Conservation (phyloP, 2,797 vertebrate species). For the Zalophus californianus region DNA sequence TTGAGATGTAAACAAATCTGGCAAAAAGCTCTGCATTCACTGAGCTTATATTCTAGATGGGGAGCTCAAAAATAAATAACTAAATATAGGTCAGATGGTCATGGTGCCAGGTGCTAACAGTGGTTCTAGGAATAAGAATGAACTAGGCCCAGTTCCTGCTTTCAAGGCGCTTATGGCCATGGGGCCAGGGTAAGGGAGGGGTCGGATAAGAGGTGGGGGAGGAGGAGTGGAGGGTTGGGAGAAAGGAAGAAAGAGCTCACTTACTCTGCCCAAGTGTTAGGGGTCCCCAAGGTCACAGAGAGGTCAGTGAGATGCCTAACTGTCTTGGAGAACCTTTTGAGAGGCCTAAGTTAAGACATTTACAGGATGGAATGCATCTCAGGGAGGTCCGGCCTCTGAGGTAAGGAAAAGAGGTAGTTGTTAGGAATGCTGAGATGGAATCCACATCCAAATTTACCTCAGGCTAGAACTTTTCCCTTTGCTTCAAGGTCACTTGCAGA, state of each 20-base stretch:
- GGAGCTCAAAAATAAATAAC: neutral
- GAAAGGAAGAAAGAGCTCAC: neutral
- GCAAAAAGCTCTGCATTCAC: neutral
- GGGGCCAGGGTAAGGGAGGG: fast-evolving
- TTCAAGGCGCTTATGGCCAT: neutral
- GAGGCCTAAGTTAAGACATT: neutral
- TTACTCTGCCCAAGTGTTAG: neutral
- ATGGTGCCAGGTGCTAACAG: neutral
- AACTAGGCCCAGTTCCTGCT: neutral
- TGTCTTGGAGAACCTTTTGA: neutral
- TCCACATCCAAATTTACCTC: neutral
- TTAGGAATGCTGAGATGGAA: neutral
- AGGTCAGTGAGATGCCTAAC: neutral
- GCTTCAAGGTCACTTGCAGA: neutral
- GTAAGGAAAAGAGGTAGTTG: neutral
- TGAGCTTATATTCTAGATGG: neutral
- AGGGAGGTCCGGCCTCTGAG: neutral
- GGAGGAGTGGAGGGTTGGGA: neutral
- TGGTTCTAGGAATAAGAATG: neutral
- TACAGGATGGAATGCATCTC: neutral
- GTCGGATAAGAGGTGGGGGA: fast-evolving
- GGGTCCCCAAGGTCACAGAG: neutral
- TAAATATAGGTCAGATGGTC: neutral
- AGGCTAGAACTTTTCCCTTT: neutral
- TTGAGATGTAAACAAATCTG: neutral